Evolutionary conservation across 2,113 vertebrate species (phyloP), one percentile per base, ranked within the genome.

Genomic region (Melanotaenia duboulayi): DNA sequence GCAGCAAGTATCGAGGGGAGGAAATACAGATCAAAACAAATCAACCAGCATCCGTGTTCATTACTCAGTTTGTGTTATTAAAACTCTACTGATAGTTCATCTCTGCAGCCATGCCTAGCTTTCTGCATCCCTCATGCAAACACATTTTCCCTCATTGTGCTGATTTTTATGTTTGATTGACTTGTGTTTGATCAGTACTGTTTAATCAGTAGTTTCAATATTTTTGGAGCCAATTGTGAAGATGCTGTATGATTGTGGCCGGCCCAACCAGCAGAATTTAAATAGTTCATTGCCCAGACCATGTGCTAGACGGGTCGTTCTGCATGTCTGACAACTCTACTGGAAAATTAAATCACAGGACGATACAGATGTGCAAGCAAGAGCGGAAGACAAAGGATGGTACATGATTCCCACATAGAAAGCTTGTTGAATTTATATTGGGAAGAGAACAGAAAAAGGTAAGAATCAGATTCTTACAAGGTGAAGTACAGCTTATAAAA

Each of bases 191-290:
- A 82, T 78, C 78, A 76, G 64, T 57, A 44, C 51, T 85, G 71
- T 90, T 81, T 85, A 83, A 80, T 78, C 83, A 89, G 71, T 74
- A 82, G 70, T 80, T 80, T 81, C 68, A 88, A 81, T 89, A 85
- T 91, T 87, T 87, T 65, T 76, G 50, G 54, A 46, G 23, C 24
- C 67, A 60, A 63, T 72, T 79, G 80, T 73, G 60, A 82, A 77
- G 75, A 85, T 83, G 59, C 68, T 35, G 16, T 63, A 22, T 46
- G 76, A 83, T 81, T 83, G 74, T 56, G 56, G 54, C 44, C 13
- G 56, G 54, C 44, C 13, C 44, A 68, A 74, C 23, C 65, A 76
- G 71, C 69, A 69, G 83, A 76, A 52, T 74, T 48, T 65, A 55
- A 76, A 81, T 72, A 74, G 49, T 65, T 82, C 61, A 51, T 61